Evolutionary conservation across 2,113 vertebrate genomes (phyloP).

Genomic region (Ciconia maguari): DNA sequence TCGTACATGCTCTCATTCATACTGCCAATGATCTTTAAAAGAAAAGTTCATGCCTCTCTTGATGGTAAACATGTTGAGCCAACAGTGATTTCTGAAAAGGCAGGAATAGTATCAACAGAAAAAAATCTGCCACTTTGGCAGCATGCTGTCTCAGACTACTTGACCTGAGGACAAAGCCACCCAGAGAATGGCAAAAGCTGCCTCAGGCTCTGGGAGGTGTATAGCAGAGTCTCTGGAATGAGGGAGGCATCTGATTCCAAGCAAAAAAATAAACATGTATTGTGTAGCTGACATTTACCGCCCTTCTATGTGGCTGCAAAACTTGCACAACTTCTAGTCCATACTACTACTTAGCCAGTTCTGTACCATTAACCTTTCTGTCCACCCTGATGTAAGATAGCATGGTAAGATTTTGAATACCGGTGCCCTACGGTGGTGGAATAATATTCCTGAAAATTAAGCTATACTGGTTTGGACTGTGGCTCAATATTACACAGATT

Average conservation of each 20-base stretch:
- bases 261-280: background rate
- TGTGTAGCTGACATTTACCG: background rate
- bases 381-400: fast-evolving
- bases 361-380: background rate
- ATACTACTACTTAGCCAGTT: background rate
- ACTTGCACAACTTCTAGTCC: background rate
- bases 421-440: fast-evolving
- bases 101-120: background rate
- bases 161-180: background rate
- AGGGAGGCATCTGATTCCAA: background rate
- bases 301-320: background rate
- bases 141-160: background rate
- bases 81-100: background rate
- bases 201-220: background rate
- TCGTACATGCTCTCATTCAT: background rate
- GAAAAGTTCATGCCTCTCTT: background rate
- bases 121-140: background rate
- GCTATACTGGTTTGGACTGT: background rate
- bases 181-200: background rate
- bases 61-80: background rate
- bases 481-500: background rate
- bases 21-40: background rate
- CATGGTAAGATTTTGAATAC: background rate
- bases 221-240: background rate
- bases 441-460: background rate